Conservation (phyloP, 2,888 invertebrate genomes). For the Agonopterix alstromeriana region DNA sequence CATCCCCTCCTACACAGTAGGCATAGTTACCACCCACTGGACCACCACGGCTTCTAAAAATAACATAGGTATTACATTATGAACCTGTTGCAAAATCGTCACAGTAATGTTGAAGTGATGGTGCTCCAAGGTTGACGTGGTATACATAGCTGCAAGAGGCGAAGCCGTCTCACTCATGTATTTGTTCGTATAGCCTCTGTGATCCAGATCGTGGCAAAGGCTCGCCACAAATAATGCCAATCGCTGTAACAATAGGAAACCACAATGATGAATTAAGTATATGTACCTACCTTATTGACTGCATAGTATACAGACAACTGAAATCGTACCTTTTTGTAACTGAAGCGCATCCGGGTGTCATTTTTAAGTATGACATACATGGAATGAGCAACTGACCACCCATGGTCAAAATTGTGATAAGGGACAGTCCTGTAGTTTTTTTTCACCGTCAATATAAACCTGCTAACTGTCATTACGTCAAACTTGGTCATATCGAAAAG, state of each 20-base stretch:
- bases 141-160: slow-evolving; percentile 89
- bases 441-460: slow-evolving; percentile 87
- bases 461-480: slow-evolving; percentile 80
- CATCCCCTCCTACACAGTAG: too few relatives aligned
- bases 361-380: slow-evolving; percentile 85
- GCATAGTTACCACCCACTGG: too few relatives aligned
- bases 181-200: slow-evolving; percentile 90
- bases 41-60: too few relatives aligned
- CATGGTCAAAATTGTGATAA: slow-evolving; percentile 93
- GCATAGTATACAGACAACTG: background rate
- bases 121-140: slow-evolving; percentile 91
- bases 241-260: slow-evolving; percentile 61
- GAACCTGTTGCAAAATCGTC: slow-evolving; percentile 86
- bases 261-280: background rate
- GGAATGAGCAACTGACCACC: slow-evolving; percentile 90
- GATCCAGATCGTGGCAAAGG: slow-evolving; percentile 91
- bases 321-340: slow-evolving; percentile 41
- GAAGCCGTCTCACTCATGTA: slow-evolving; percentile 90
- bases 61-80: background rate
- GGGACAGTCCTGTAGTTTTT: slow-evolving; percentile 91
- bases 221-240: slow-evolving; percentile 87
- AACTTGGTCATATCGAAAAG: slow-evolving; percentile 82
- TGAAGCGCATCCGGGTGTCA: slow-evolving; percentile 32
- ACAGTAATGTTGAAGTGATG: slow-evolving; percentile 94
- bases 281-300: background rate